Evolutionary conservation across 2,888 invertebrate species (phyloP).

Genomic region (Tetrapedia diversipes): DNA sequence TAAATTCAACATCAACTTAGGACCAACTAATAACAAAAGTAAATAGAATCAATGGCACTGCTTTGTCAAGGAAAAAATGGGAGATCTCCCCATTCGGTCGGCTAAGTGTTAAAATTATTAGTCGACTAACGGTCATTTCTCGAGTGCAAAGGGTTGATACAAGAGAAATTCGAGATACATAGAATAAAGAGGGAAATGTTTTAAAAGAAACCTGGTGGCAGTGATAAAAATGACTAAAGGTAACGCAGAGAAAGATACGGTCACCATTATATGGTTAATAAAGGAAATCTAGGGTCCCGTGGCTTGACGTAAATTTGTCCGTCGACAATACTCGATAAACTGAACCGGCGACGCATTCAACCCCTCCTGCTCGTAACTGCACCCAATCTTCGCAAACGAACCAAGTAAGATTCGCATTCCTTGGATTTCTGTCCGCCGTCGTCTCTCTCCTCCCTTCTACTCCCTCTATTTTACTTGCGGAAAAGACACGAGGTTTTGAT

Average conservation of each 20-base stretch:
- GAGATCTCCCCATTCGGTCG: no score
- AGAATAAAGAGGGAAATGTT: no score
- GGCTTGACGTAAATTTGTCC: background rate
- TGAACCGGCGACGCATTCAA: background rate
- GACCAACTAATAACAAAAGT: no score
- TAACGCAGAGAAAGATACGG: no score
- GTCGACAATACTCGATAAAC: conserved; percentile 11
- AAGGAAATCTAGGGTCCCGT: background rate
- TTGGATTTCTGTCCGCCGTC: background rate
- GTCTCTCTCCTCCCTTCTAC: no score
- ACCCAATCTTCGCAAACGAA: conserved; percentile 18
- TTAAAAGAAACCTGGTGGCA: background rate
- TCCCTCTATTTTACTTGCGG: background rate
- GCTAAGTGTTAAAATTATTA: no score
- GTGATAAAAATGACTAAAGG: conserved; percentile 3
- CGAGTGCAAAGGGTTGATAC: no score
- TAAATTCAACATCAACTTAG: no score
- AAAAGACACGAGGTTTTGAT: background rate
- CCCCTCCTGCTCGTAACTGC: background rate
- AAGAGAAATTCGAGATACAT: no score
- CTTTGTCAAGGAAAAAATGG: no score
- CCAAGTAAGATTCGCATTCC: conserved; percentile 20
- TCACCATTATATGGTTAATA: conserved; percentile 7
- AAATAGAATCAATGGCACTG: no score
- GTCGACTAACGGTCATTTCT: no score